These are phyloP conservation scores for Plectrocnemia conspersa DNA, from an alignment of 1,140 invertebrate genomes.

Conservation along the genomic window DNA sequence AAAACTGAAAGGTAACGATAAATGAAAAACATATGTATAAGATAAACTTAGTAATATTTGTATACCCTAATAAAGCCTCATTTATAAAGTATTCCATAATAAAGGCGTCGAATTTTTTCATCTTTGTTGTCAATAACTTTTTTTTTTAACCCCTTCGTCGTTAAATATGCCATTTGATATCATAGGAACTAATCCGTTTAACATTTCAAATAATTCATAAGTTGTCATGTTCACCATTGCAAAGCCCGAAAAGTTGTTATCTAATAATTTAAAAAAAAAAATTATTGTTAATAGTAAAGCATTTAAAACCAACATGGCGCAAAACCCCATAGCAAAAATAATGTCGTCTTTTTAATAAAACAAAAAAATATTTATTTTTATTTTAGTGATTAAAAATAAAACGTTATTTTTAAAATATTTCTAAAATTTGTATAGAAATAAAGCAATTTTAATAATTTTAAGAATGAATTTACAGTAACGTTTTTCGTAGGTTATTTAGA, in stretches of 20 bases:
- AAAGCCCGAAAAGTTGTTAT: slow-evolving; percentile 1
- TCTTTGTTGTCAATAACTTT: slow-evolving; percentile 12
- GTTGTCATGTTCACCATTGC: slow-evolving; percentile 6
- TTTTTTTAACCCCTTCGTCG: background rate
- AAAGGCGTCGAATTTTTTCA: slow-evolving; percentile 22
- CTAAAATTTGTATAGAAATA: too few species aligned
- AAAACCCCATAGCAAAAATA: too few species aligned
- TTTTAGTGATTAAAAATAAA: too few species aligned
- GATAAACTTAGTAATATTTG: background rate
- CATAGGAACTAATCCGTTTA: background rate
- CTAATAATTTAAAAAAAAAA: background rate
- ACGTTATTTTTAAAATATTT: too few species aligned
- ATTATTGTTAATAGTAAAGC: background rate
- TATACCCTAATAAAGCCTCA: slow-evolving; percentile 35
- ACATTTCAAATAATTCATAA: background rate
- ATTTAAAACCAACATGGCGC: background rate
- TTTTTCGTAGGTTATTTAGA: background rate
- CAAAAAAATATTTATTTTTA: too few species aligned
- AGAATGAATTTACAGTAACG: too few species aligned
- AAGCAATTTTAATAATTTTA: too few species aligned
- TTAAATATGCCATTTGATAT: background rate
- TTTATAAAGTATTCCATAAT: slow-evolving; percentile 38
- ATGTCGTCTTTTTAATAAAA: too few species aligned
- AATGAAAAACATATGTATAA: background rate
- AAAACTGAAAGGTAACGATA: slow-evolving; percentile 15